Percentiles rank a stretch among this genome's conserved stretches.
These are phyloP conservation scores for Drosophila arizonae DNA, from an alignment of 1,140 invertebrate genomes.

Conservation along the genomic window DNA sequence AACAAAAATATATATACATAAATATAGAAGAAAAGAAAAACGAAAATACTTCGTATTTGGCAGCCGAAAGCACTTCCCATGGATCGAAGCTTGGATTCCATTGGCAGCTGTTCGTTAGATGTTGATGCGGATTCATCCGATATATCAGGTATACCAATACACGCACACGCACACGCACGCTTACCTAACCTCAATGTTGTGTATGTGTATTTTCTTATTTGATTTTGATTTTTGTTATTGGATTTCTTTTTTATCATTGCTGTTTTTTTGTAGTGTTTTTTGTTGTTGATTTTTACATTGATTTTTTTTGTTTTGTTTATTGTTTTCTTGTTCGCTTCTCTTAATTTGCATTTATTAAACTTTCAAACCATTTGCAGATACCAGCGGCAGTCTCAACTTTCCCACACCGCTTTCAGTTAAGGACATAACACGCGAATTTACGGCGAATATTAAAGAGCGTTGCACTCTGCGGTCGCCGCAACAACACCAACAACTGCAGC, in stretches of 20 bases:
- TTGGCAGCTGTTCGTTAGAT: conserved; percentile 92
- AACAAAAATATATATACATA: conserved; percentile 15
- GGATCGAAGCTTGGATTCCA: conserved; percentile 88
- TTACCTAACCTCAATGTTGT: conserved; percentile 42
- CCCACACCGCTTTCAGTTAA: conserved; percentile 85
- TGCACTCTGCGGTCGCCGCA: conserved; percentile 61
- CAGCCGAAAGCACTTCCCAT: conserved; percentile 77
- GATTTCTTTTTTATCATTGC: conserved; percentile 35
- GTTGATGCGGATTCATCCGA: conserved; percentile 90
- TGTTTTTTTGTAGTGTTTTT: conserved; percentile 21
- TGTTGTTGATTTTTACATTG: neutral
- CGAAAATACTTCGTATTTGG: conserved; percentile 24
- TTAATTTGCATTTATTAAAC: conserved; percentile 19
- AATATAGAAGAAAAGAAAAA: neutral
- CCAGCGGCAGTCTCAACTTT: conserved; percentile 84
- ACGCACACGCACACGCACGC: conserved; percentile 9
- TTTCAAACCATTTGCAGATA: conserved; percentile 59
- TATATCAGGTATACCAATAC: conserved; percentile 87
- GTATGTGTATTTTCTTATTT: conserved; percentile 21
- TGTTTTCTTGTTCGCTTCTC: neutral
- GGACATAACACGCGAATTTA: conserved; percentile 85
- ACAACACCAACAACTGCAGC: conserved; percentile 7
- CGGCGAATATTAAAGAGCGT: conserved; percentile 84
- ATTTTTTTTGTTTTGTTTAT: conserved; percentile 15
- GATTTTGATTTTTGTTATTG: conserved; percentile 16